A percentile compares a stretch with the other conserved stretches of the same genome.
Conservation (phyloP, 2,797 vertebrate species). For the Parambassis ranga region DNA sequence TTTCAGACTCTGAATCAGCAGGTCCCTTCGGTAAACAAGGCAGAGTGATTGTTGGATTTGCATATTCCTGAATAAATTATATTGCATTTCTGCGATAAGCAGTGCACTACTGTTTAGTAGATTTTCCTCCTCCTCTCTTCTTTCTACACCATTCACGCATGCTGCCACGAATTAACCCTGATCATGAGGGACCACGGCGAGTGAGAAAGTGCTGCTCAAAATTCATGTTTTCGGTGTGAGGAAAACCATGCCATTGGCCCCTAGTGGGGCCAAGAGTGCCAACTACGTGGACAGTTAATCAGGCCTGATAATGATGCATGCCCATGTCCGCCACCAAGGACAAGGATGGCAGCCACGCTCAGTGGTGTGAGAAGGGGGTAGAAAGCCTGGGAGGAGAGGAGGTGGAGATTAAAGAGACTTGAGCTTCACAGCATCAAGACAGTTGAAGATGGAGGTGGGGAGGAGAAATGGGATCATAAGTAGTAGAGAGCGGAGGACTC, state of each 20-base stretch:
- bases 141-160: conserved; percentile 56
- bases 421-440: conserved; percentile 29
- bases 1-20: conserved; percentile 75
- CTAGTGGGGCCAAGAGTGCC: conserved; percentile 51
- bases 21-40: conserved; percentile 79
- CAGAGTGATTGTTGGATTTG: conserved; percentile 78
- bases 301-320: conserved; percentile 69
- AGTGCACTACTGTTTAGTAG: conserved; percentile 60
- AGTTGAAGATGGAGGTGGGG: conserved; percentile 34
- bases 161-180: conserved; percentile 73
- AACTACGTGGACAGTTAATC: conserved; percentile 65
- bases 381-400: conserved; percentile 39
- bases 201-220: conserved; percentile 64
- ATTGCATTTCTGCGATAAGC: conserved; percentile 77
- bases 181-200: conserved; percentile 62
- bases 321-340: conserved; percentile 63
- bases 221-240: conserved; percentile 62
- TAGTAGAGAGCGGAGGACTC: conserved; percentile 1
- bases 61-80: conserved; percentile 80
- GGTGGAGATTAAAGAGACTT: conserved; percentile 47
- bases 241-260: conserved; percentile 45
- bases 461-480: conserved; percentile 31
- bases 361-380: conserved; percentile 30
- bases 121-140: conserved; percentile 51
- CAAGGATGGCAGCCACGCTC: conserved; percentile 46